Base-by-base conservation (phyloP, 2,888 invertebrate genomes). In the Amorpha juglandis region DNA sequence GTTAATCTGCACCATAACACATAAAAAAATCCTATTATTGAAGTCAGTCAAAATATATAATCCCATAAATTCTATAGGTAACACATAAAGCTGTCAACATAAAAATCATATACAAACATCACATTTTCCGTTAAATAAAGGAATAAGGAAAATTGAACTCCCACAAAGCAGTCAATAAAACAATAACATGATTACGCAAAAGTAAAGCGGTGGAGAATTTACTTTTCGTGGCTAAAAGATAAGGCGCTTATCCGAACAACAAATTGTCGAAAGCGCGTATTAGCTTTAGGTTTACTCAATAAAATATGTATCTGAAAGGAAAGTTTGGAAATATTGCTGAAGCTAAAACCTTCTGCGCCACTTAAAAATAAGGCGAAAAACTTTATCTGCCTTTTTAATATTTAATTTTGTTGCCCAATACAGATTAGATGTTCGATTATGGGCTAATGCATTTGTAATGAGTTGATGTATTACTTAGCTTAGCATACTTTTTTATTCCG, bases 291-390 rank as follows among this genome's bases (percentile, higher is more conserved):
- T 70, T 70, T 67, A 65, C 68, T 67, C 67, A 47, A 65, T 63
- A 67, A 68, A 73, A 74, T 51, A 70, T 68, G 64, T 68, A 65
- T 67, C n/a, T 67, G 69, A 73, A 70, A 70, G 68, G 63, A 72
- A 78, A 78, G 70, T 78, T 77, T 55, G 16, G 52, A 63, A 68
- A 63, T 66, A 69, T 73, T 62, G 69, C 35, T 62, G 73, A 65
- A 66, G 63, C 64, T 33, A 33, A n/a, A 72, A 70, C 70, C 64
- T 69, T 52, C 65, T 62, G 48, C 58, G 58, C 42, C 58, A 58
- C 19, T 58, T 19, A 58, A 58, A 58, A 58, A 55, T 9, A 16
- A 38, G 12, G 55, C 19, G 1, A 42, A 58, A 38, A 55, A 55
- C 35, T 8, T 38, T 38, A 12, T 0, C 19, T 8, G 16, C 1